A percentile compares a stretch with the other conserved stretches of the same genome.
Conservation (phyloP, 2,797 vertebrate genomes). For the Avahi laniger region DNA sequence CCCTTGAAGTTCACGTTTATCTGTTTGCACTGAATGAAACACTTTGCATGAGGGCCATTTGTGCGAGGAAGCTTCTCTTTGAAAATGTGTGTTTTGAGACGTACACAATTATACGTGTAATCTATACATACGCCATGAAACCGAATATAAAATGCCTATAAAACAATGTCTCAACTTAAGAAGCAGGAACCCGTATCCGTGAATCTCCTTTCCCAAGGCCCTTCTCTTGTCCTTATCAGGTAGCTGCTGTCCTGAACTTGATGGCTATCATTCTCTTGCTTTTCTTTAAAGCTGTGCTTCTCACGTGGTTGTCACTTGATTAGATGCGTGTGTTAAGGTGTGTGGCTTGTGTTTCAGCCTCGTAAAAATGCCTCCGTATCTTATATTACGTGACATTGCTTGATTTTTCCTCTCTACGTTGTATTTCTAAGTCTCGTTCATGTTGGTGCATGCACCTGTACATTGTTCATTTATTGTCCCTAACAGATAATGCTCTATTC, state of each 20-base stretch:
- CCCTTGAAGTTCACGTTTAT: not conserved
- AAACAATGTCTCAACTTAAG: not conserved
- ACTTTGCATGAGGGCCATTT: not conserved
- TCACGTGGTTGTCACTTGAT: rapidly evolving
- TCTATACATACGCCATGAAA: not conserved
- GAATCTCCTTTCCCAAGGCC: not conserved
- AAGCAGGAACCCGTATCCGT: not conserved
- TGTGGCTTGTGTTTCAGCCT: not conserved
- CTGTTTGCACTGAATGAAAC: not conserved
- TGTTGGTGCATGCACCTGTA: not conserved
- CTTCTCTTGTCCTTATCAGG: not conserved
- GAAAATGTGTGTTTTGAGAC: not conserved
- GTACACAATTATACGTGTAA: not conserved
- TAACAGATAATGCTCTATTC: not conserved
- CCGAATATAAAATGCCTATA: not conserved
- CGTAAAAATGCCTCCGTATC: not conserved
- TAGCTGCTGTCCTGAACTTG: not conserved
- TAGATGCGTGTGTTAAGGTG: rapidly evolving
- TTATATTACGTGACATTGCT: not conserved
- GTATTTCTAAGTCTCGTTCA: not conserved
- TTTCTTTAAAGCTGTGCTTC: not conserved
- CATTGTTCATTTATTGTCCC: not conserved
- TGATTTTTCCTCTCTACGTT: not conserved
- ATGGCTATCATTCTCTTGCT: not conserved
- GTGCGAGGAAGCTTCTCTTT: not conserved